A percentile compares a stretch with the other conserved stretches of the same genome.
These are phyloP conservation scores for Drosophila kanapiae DNA, from an alignment of 1,140 invertebrate genomes.

Conservation along the genomic window DNA sequence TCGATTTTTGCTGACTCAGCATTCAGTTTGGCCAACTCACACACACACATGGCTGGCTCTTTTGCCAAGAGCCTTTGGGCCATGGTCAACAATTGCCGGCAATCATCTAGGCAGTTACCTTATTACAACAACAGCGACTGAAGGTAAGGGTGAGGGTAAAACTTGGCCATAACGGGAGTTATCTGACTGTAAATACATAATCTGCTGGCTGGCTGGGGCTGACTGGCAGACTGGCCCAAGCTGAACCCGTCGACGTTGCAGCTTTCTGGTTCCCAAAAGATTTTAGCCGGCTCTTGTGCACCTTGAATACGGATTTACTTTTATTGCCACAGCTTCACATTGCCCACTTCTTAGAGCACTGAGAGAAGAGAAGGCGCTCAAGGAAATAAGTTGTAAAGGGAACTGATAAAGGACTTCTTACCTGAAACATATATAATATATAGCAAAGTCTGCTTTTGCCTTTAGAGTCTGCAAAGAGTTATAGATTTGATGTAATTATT, in stretches of 20 bases:
- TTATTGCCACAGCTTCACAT: slow-evolving; percentile 67
- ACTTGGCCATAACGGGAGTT: slow-evolving; percentile 77
- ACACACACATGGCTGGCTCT: slow-evolving; percentile 20
- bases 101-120: slow-evolving; percentile 80
- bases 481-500: too few species aligned
- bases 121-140: slow-evolving; percentile 62
- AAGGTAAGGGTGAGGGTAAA: slow-evolving; percentile 9
- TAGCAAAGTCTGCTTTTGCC: too few species aligned
- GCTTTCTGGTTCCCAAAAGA: slow-evolving; percentile 61
- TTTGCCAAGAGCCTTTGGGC: slow-evolving; percentile 39
- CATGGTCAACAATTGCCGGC: slow-evolving; percentile 73
- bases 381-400: background rate
- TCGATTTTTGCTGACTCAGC: slow-evolving; percentile 68
- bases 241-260: slow-evolving; percentile 42
- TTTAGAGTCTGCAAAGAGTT: too few species aligned
- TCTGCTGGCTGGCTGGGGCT: slow-evolving; percentile 53
- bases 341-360: slow-evolving; percentile 12
- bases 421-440: background rate
- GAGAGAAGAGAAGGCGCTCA: background rate
- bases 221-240: slow-evolving; percentile 8
- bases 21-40: slow-evolving; percentile 56
- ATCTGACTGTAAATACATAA: slow-evolving; percentile 83
- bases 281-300: slow-evolving; percentile 48
- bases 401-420: background rate
- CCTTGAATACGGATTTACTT: slow-evolving; percentile 80